Evolutionary conservation across 2,888 invertebrate species (phyloP).

Genomic region (Oxycera nigricornis): DNA sequence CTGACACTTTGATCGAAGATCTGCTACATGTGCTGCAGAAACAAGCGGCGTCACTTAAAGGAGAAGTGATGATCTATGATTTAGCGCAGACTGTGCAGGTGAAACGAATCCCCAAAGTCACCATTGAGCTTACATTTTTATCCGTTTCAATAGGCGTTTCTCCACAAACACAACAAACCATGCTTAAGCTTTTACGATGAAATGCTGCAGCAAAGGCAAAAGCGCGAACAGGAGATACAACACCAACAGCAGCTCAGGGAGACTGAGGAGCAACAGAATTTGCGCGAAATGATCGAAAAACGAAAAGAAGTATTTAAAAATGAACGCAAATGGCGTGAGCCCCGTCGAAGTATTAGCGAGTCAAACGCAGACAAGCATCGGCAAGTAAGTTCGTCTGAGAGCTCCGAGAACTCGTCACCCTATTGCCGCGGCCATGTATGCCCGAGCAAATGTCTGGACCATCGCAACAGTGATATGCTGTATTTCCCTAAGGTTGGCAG

Average conservation of each 20-base stretch:
- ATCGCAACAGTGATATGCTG: constrained; percentile 65
- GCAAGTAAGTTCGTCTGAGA: constrained; percentile 65
- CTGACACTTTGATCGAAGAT: constrained; percentile 70
- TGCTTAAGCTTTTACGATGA: constrained; percentile 88
- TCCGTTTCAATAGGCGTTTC: constrained; percentile 68
- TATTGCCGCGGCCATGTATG: constrained; percentile 56
- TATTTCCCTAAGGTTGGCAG: constrained; percentile 67
- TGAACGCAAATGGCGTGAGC: constrained; percentile 67
- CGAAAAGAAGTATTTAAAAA: constrained; percentile 79
- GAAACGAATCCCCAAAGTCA: constrained; percentile 11
- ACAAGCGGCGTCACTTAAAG: constrained; percentile 67
- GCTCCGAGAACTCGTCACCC: constrained; percentile 64
- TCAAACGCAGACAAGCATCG: constrained; percentile 57
- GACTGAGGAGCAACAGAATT: constrained; percentile 72
- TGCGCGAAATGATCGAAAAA: constrained; percentile 78
- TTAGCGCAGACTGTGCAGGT: constrained; percentile 79
- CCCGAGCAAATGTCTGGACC: constrained; percentile 62
- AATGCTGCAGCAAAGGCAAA: constrained; percentile 78
- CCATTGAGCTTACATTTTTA: neutral
- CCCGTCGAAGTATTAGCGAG: constrained; percentile 64
- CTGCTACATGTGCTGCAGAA: constrained; percentile 69
- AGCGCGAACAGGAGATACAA: constrained; percentile 69
- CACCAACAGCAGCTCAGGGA: constrained; percentile 71
- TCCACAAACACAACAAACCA: constrained; percentile 82
- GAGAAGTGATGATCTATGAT: constrained; percentile 88